phyloP scores from a whole-genome alignment of 92 coral and sea anemone species.

The Blastomussa wellsi region DNA sequence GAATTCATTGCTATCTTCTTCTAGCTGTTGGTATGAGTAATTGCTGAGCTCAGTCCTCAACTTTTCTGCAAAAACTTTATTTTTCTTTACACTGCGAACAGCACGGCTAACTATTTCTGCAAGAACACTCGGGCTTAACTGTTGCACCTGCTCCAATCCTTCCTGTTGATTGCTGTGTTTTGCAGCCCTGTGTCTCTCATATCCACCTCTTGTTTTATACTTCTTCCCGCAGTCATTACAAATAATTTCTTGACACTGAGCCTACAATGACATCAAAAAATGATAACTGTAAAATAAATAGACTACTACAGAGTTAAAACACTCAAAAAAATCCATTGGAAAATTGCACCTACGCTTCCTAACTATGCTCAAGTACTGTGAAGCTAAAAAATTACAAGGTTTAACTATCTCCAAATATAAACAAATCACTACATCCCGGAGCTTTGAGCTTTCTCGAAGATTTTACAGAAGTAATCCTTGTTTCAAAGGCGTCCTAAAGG shows the following conservation, averaged over 20 bases:
- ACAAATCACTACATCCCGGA: no score
- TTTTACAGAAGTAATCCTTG: no score
- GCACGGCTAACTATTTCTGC: not conserved
- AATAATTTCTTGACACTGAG: slow-evolving; percentile 18
- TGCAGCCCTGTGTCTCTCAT: no score
- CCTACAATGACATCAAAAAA: not conserved
- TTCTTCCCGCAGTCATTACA: slow-evolving; percentile 53
- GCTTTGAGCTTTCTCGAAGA: no score
- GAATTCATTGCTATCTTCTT: slow-evolving; percentile 39
- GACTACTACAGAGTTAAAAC: no score
- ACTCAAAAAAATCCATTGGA: no score
- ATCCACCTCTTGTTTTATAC: slow-evolving; percentile 59
- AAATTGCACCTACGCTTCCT: no score
- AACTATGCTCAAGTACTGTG: no score
- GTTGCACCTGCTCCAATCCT: not conserved
- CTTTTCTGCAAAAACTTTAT: not conserved
- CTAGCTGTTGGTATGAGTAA: slow-evolving; percentile 1
- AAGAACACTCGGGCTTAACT: slow-evolving; percentile 15
- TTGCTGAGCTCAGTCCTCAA: slow-evolving; percentile 20
- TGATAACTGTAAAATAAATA: no score
- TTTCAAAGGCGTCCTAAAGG: no score
- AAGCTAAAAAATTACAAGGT: no score
- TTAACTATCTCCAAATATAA: no score
- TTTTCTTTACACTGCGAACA: slow-evolving; percentile 2
- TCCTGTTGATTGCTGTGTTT: slow-evolving; percentile 46